Evolutionary conservation across 2,888 invertebrate genomes (phyloP), one percentile per base, ranked within the genome.

Genomic region (Drosophila prolongata): DNA sequence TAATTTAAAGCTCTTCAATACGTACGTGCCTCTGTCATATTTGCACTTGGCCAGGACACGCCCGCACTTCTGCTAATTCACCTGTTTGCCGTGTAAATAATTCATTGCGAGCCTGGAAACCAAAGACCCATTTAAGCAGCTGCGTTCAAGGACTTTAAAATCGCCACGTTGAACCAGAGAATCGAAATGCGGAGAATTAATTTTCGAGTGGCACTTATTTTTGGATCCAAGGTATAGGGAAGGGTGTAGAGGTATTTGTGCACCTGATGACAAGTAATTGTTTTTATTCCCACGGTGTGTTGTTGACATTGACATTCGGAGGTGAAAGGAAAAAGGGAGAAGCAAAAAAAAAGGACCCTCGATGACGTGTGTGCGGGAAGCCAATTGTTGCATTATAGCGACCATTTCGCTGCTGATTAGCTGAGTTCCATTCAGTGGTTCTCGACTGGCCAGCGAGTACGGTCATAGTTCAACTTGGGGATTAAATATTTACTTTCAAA

Each of bases 341-440:
- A 19, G 9, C 9, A 43, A 11, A 19, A 19, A 43, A 34, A 19
- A 6, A 49, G 46, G 56, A 37, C 47, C 50, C 27, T 5, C 43
- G 67, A 56, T 80, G 83, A 74, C 78, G 76, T 68, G 76, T 67
- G 52, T 57, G 56, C n/a, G 47, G 30, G 30, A 24, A 57, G 58
- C 56, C 67, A 88, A 74, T 84, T 88, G 87, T 88, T 83, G 89
- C 89, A 83, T 80, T 64, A 53, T 9, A 24, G 44, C 53, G 27
- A 56, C 50, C 34, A 40, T 40, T 57, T 54, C 24, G 19, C 40
- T 19, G 30, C 8, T 52, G 52, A 60, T 53, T 61, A 73, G 60
- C 42, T 58, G 11, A 37, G n/a, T 34, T 24, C 35, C 47, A 34
- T 57, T 87, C 67, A 85, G 89, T 85, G 49, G 67, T 56, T 56